Evolutionary conservation across 1,140 invertebrate species (phyloP).

Genomic region (Dendrolimus kikuchii): DNA sequence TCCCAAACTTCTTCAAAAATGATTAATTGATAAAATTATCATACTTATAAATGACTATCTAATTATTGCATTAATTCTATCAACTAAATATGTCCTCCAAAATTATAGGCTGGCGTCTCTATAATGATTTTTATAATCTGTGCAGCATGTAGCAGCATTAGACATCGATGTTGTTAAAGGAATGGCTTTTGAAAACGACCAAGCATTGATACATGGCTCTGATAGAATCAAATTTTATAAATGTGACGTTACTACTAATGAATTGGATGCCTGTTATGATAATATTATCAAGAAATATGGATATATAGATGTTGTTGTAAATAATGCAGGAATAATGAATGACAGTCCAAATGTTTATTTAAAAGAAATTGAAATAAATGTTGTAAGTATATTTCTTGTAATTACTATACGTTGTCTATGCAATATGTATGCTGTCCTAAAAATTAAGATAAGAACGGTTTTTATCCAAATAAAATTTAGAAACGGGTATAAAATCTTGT

Average conservation of each 20-base stretch:
- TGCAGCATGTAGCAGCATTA: slow-evolving; percentile 25
- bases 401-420: neutral
- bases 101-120: neutral
- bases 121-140: slow-evolving; percentile 1
- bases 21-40: too few species aligned
- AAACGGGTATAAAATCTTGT: too few species aligned
- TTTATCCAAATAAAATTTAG: too few species aligned
- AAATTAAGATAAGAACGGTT: too few species aligned
- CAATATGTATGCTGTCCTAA: too few species aligned
- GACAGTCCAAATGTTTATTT: slow-evolving; percentile 26
- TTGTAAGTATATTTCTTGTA: slow-evolving; percentile 29
- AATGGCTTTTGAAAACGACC: slow-evolving; percentile 16
- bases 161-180: slow-evolving; percentile 22
- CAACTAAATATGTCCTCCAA: neutral
- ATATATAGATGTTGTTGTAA: slow-evolving; percentile 2
- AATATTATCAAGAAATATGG: slow-evolving; percentile 4
- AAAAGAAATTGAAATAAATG: slow-evolving; percentile 38
- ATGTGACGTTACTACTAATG: slow-evolving; percentile 26
- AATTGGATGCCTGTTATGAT: slow-evolving; percentile 17
- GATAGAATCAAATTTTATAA: slow-evolving; percentile 20
- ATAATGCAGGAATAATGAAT: slow-evolving; percentile 61
- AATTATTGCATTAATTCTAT: too few species aligned
- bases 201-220: slow-evolving; percentile 16
- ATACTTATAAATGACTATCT: too few species aligned
- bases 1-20: too few species aligned